Evolutionary conservation across 1,140 invertebrate species (phyloP), one percentile per base, ranked within the genome.

Genomic region (Acyrthosiphon pisum): DNA sequence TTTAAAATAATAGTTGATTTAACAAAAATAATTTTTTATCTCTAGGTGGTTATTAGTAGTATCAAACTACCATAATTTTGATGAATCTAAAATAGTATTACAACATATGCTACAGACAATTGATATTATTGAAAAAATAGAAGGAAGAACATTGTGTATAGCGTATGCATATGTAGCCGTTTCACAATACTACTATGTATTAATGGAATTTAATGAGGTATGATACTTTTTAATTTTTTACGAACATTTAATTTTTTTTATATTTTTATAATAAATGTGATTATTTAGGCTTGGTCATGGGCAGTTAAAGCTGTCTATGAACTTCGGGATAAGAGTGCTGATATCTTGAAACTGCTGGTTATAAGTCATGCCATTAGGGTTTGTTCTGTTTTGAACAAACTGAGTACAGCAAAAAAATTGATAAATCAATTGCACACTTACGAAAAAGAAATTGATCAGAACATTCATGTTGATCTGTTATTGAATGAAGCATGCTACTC

Each of bases 1-100:
- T 26, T 89, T 53, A 8, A 89, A 56, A 56, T 89, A 56, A 89
- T 90, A 90, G 20, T 88, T 23, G 26, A 81, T 53, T 93, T 60
- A 88, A 91, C 91, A 93, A 93, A 68, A 88, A 93, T 53, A 93
- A 91, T 76, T 60, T 46, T 46, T 93, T 53, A 93, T 94, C 37
- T 50, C 41, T 84, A 89, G 46, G 22, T 94, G 93, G 94, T 94
- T 91, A 94, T 93, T 94, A 90, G 94, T 90, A 90, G 84, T 95
- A 95, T 41, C 95, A 98, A 98, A 95, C 96, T 98, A 93, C 95
- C 98, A 97, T 95, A 97, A 97, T 91, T 97, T 98, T 95, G 97
- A 90, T 8, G 68, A 91, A 90, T 89, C 93, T 35, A 90, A 90
- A 90, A 11, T 22, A 30, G 50, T 90, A 22, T 44, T 90, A 84